Base-by-base conservation (phyloP, 2,888 invertebrate species). In the Coremacera marginata region DNA sequence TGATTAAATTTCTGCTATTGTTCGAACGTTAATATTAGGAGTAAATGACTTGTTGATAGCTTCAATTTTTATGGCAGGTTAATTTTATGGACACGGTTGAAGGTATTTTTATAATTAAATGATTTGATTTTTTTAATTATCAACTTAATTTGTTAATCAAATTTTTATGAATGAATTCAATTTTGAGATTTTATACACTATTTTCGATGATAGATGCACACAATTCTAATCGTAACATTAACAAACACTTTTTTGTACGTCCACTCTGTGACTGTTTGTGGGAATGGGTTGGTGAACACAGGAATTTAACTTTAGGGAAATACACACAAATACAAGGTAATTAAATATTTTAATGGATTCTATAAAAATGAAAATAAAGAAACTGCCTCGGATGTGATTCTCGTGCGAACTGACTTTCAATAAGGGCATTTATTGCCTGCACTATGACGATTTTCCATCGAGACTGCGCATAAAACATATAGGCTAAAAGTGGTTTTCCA, bases 11-110 rank as follows among this genome's bases (percentile, higher is more conserved):
- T 44, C 3, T 14, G 11, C 44, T 44, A 44, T 11, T 44, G 44
- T 44, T 44, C 14, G 44, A 44, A 44, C 44, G 44, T 44, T 11
- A 44, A 44, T 57, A 19, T 19, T 75, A 73, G 63, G 8, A 19
- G 82, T 81, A 82, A 81, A 80, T 79, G 83, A 86, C 85, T 87
- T 86, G 85, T 86, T 87, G 85, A 86, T 82, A 82, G 81, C 65
- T 73, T 77, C 71, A 31, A 77, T 11, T 44, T 14, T 44, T 44
- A 11, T 44, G 11, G 11, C 44, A 60, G 22, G 57, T 25, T 60
- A 9, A 25, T 27, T 25, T 14, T 25, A 25, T 25, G 27, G 9
- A 22, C 57, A 22, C 25, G 5, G 57, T 60, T 60, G 4, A 60
- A 60, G 25, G 22, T 3, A 25, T 14, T 22, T 60, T 60, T 11